phyloP scores from a whole-genome alignment of 2,113 vertebrate genomes.

The Morphnarchus princeps region DNA sequence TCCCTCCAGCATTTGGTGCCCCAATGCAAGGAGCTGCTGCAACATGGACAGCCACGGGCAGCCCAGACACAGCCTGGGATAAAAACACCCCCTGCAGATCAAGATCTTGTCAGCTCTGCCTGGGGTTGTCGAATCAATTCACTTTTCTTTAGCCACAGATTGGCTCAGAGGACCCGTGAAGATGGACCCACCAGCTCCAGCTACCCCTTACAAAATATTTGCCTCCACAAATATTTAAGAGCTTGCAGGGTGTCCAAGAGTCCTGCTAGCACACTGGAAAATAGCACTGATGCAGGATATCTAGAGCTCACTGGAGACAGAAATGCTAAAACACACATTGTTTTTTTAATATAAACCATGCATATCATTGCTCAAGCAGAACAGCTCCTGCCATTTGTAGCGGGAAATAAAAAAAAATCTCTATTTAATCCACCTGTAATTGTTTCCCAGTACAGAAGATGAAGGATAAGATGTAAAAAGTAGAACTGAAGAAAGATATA shows the following conservation, averaged over 20 bases:
- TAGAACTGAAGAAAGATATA: not conserved
- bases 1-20: not conserved
- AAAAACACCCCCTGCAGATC: not conserved
- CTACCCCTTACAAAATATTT: not conserved
- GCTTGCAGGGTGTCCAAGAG: not conserved
- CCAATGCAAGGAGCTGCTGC: not conserved
- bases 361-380: not conserved
- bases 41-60: accelerated
- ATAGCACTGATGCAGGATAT: not conserved
- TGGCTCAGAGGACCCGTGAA: not conserved
- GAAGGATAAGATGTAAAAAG: not conserved
- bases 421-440: not conserved
- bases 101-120: not conserved
- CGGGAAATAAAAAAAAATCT: not conserved
- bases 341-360: not conserved
- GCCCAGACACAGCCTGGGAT: not conserved
- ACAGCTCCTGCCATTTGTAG: not conserved
- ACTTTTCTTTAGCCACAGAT: not conserved
- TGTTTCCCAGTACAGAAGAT: not conserved
- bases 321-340: not conserved
- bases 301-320: not conserved
- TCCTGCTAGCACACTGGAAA: not conserved
- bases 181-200: not conserved
- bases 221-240: not conserved
- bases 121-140: not conserved